A percentile compares a stretch with the other conserved stretches of the same genome.
These are phyloP conservation scores for Numenius phaeopus DNA, from an alignment of 2,797 vertebrate genomes.

Conservation along the genomic window DNA sequence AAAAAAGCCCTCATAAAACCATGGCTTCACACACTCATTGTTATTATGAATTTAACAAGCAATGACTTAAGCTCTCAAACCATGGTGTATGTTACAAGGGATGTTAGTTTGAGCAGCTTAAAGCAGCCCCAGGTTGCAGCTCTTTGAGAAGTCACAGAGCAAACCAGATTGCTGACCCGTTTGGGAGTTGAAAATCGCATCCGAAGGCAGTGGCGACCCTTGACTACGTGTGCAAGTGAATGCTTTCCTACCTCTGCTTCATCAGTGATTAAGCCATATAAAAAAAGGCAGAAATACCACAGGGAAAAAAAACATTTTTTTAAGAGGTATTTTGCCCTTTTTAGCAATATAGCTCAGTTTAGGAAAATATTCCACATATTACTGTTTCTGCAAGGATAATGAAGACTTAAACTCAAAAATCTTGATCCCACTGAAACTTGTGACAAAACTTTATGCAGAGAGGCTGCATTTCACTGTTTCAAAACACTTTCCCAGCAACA, in stretches of 20 bases:
- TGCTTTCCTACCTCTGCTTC: background rate
- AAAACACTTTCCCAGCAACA: background rate
- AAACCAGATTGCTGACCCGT: background rate
- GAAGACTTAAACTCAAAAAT: background rate
- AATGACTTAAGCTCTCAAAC: background rate
- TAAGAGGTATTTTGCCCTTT: background rate
- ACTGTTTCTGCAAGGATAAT: background rate
- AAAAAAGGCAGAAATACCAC: background rate
- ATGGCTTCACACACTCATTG: rapidly evolving
- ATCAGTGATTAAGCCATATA: background rate
- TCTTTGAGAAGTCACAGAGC: background rate
- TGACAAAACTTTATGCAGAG: background rate
- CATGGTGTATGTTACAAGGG: background rate
- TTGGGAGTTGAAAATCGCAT: background rate
- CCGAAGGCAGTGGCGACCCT: background rate
- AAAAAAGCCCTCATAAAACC: background rate
- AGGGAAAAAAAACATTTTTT: rapidly evolving
- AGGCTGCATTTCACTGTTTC: background rate
- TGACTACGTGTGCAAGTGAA: background rate
- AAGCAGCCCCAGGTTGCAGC: background rate
- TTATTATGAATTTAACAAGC: background rate
- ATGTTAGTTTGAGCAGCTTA: background rate
- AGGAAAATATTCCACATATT: background rate
- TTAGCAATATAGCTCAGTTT: background rate
- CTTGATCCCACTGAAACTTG: background rate